Evolutionary conservation across 2,113 vertebrate species (phyloP).

Genomic region (Progne subis): DNA sequence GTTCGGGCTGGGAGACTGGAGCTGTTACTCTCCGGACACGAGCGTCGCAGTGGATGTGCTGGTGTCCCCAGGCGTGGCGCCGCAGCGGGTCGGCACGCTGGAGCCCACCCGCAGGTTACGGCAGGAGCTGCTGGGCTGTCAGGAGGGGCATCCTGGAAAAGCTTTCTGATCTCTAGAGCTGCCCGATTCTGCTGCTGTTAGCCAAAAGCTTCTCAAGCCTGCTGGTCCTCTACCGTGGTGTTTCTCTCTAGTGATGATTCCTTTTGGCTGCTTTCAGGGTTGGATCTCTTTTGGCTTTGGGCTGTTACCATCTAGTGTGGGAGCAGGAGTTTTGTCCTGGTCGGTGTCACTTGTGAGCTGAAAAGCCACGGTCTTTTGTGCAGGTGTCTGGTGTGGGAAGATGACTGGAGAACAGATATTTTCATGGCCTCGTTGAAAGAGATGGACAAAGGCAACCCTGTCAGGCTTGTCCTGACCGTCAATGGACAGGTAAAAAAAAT

Average conservation of each 20-base stretch:
- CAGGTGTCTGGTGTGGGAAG: constrained; percentile 88
- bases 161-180: not conserved
- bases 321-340: not conserved
- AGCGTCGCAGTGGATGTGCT: constrained; percentile 74
- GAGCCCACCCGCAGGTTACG: constrained; percentile 71
- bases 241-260: not conserved
- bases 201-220: not conserved
- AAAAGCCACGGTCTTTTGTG: not conserved
- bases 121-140: rapidly evolving
- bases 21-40: constrained; percentile 54
- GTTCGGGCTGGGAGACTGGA: constrained; percentile 87
- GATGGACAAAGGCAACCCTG: constrained; percentile 74
- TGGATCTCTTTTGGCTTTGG: not conserved
- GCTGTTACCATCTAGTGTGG: not conserved
- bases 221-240: not conserved
- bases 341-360: not conserved
- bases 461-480: constrained; percentile 81
- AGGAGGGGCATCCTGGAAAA: not conserved
- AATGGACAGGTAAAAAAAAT: constrained; percentile 74
- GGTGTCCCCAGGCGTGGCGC: constrained; percentile 55
- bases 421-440: constrained; percentile 70
- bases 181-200: not conserved
- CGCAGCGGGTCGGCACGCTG: constrained; percentile 81
- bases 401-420: constrained; percentile 79
- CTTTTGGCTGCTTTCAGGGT: not conserved